Conservation (phyloP, 2,797 vertebrate species). For the Acanthopagrus latus region DNA sequence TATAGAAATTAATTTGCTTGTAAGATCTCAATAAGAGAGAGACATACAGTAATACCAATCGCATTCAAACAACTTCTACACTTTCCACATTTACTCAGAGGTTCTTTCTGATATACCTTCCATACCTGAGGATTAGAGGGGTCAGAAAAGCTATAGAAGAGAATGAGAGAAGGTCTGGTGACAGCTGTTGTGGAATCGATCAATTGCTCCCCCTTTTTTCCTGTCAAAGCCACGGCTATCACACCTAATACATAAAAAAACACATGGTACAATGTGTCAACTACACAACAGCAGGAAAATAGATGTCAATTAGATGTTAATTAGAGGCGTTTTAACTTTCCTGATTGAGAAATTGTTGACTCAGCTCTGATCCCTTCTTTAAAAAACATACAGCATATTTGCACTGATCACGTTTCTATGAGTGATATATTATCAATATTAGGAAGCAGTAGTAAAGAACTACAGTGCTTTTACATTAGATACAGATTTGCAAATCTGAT, state of each 20-base stretch:
- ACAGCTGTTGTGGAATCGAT: conserved; percentile 74
- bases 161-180: conserved; percentile 85
- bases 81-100: neutral
- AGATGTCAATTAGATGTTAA: neutral
- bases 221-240: conserved; percentile 87
- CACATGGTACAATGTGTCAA: conserved; percentile 13
- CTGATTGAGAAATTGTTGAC: conserved; percentile 1
- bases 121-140: conserved; percentile 90
- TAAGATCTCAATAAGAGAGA: conserved; percentile 19
- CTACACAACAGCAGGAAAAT: conserved; percentile 16
- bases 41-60: neutral
- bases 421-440: conserved; percentile 20
- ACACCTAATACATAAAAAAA: conserved; percentile 84
- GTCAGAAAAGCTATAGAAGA: conserved; percentile 91
- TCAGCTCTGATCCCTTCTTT: conserved; percentile 16
- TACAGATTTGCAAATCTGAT: neutral
- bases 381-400: neutral
- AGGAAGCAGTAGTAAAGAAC: conserved; percentile 9
- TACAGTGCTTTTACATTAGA: neutral
- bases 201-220: conserved; percentile 79
- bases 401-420: conserved; percentile 14
- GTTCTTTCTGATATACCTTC: neutral
- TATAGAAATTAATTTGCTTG: conserved; percentile 9
- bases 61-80: neutral
- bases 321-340: neutral